Percentiles rank a stretch among this genome's conserved stretches.
Conservation (phyloP, 2,113 vertebrate species). For the Lates calcarifer region DNA sequence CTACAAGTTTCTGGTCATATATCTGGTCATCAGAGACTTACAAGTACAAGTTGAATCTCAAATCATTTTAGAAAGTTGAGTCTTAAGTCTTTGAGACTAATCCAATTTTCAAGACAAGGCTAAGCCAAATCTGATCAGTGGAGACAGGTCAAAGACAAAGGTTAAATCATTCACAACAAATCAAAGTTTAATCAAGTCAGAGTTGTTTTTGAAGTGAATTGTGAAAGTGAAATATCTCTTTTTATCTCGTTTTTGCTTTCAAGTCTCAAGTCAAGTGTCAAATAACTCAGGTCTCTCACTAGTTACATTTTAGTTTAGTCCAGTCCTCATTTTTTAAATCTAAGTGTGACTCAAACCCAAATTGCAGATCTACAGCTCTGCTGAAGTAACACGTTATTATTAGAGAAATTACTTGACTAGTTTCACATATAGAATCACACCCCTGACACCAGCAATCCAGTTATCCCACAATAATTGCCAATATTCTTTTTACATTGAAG, state of each 20-base stretch:
- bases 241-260: background rate
- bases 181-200: background rate
- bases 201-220: background rate
- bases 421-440: slow-evolving; percentile 26
- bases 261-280: background rate
- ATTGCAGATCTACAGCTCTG: background rate
- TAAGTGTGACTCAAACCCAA: background rate
- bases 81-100: background rate
- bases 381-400: slow-evolving; percentile 9
- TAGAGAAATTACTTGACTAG: slow-evolving; percentile 13
- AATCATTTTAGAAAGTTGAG: background rate
- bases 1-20: no score
- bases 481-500: no score
- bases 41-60: background rate
- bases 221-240: background rate
- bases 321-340: background rate
- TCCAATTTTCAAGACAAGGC: background rate
- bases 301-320: no score
- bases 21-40: background rate
- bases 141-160: background rate
- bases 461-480: no score
- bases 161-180: background rate
- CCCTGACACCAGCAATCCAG: background rate
- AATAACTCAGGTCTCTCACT: background rate
- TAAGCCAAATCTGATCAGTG: background rate